phyloP scores from a whole-genome alignment of 1,140 invertebrate species.

The Probaryconus sp. region DNA sequence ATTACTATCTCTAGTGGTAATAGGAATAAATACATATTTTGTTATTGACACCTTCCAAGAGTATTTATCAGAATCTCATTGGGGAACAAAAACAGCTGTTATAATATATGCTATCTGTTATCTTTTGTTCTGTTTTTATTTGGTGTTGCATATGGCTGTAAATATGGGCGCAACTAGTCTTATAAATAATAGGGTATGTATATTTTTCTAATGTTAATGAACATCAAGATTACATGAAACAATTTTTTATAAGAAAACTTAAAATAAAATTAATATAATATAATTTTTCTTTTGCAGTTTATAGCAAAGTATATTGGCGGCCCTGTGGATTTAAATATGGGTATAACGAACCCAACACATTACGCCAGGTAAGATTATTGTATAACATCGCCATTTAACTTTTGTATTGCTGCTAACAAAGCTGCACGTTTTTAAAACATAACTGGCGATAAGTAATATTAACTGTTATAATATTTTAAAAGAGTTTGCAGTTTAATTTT shows the following conservation, averaged over 20 bases:
- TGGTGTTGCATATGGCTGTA: slow-evolving; percentile 84
- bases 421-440: slow-evolving; percentile 20
- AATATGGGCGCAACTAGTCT: slow-evolving; percentile 81
- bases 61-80: slow-evolving; percentile 74
- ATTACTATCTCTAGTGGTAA: slow-evolving; percentile 84
- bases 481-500: no score
- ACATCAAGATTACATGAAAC: slow-evolving; percentile 1
- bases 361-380: slow-evolving; percentile 74
- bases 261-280: neutral
- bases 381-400: neutral
- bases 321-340: slow-evolving; percentile 71
- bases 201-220: slow-evolving; percentile 10
- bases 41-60: slow-evolving; percentile 82
- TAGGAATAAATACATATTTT: slow-evolving; percentile 91
- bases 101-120: slow-evolving; percentile 82
- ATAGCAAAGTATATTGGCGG: slow-evolving; percentile 74
- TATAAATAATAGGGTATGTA: slow-evolving; percentile 68
- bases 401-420: slow-evolving; percentile 7
- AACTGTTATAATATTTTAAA: no score
- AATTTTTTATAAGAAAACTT: no score
- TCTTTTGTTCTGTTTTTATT: slow-evolving; percentile 84
- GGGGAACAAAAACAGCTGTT: slow-evolving; percentile 80
- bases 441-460: slow-evolving; percentile 4
- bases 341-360: slow-evolving; percentile 68
- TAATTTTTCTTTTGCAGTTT: slow-evolving; percentile 64